A percentile compares a stretch with the other conserved stretches of the same genome.
These are phyloP conservation scores for Zonotrichia albicollis DNA, from an alignment of 2,797 vertebrate genomes.

Conservation along the genomic window DNA sequence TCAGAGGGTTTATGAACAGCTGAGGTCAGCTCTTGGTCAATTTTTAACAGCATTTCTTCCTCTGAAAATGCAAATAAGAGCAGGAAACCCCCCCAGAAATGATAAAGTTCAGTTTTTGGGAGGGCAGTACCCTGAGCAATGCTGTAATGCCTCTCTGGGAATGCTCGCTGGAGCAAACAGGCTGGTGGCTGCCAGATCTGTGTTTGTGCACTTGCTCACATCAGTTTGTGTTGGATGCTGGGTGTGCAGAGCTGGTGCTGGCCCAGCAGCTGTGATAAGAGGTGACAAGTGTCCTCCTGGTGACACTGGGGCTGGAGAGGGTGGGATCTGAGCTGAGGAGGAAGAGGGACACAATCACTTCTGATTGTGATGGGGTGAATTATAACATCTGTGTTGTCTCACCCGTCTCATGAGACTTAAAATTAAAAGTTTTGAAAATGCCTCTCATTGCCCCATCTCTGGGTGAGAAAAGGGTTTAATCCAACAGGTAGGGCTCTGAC, in stretches of 20 bases:
- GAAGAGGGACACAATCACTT: neutral
- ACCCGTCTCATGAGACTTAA: neutral
- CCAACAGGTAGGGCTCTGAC: fast-evolving
- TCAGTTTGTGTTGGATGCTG: conserved; percentile 48
- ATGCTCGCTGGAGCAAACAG: conserved; percentile 14
- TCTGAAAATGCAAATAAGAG: neutral
- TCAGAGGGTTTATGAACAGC: neutral
- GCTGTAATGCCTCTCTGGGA: neutral
- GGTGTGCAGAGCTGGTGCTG: fast-evolving
- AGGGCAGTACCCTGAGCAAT: neutral
- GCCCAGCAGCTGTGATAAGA: neutral
- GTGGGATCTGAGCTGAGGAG: neutral
- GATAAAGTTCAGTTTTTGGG: neutral
- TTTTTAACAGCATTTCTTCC: neutral
- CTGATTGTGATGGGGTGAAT: neutral
- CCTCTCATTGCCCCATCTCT: neutral
- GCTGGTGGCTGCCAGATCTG: conserved; percentile 9
- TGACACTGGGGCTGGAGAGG: neutral
- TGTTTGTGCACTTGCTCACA: conserved; percentile 26
- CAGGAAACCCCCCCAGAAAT: neutral
- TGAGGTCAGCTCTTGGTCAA: neutral
- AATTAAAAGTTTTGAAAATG: neutral
- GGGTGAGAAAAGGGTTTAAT: neutral
- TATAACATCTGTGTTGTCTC: neutral
- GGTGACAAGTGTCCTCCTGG: neutral